Evolutionary conservation across 2,888 invertebrate genomes (phyloP), one percentile per base, ranked within the genome.

Genomic region (Antitype chi): DNA sequence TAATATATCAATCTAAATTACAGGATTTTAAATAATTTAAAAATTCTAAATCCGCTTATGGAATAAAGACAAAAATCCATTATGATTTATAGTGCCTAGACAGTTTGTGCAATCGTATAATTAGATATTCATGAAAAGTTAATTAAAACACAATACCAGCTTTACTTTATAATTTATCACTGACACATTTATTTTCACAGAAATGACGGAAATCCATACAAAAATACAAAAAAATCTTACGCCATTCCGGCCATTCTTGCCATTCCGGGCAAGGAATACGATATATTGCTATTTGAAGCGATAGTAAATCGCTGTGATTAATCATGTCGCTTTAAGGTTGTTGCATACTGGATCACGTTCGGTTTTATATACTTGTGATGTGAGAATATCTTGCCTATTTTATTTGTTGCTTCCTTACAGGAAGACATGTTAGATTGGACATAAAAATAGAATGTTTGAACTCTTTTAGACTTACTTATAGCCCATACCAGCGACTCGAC

Each of bases 231-330:
- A 70, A 72, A 83, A 66, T 57, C 66, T 70, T 68, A 55, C 38
- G 38, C 38, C 38, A 38, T 38, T 38, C 38, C 38, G 6, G 32
- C 32, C 32, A 32, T 32, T 32, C 32, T 32, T 32, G 57, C 47
- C 9, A 25, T 63, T 64, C 57, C 67, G 53, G 38, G 66, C 67
- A 38, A 55, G 62, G 70, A 63, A 60, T 52, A 77, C 77, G 73
- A 77, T 81, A 57, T 70, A 77, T 77, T 57, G 77, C 55, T 73
- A 63, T 81, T 81, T 63, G 78, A 70, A 68, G 53, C 73, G 49
- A 73, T 81, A 62, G 77, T 77, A 81, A 63, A 81, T 81, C 25
- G 82, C 70, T 25, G 82, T 52, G 47, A 82, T 81, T 81, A 70
- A 81, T 81, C 82, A 77, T 70, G 17, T n/a, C 23, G 59, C 59